phyloP scores from a whole-genome alignment of 2,113 vertebrate genomes.

The Cyprichromis sp. region DNA sequence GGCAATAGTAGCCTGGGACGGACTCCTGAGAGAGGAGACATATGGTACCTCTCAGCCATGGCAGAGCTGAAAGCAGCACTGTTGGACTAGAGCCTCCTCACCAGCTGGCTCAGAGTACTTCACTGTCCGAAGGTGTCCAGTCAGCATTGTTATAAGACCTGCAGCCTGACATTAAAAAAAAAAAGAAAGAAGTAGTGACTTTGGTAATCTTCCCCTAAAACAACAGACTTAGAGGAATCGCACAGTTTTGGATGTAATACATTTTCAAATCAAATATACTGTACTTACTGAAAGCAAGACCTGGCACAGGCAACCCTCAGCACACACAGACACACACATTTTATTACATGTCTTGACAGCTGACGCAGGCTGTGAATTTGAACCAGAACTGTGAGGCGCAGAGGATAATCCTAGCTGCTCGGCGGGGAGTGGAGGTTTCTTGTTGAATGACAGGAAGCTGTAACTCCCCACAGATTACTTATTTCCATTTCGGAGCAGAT shows the following conservation, averaged over 20 bases:
- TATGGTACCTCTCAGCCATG: slow-evolving; percentile 49
- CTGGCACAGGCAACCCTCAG: neutral
- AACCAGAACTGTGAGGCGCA: slow-evolving; percentile 10
- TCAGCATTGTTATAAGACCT: neutral
- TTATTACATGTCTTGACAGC: slow-evolving; percentile 27
- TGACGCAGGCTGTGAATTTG: slow-evolving; percentile 11
- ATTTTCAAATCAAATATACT: neutral
- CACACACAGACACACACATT: neutral
- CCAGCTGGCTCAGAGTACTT: slow-evolving; percentile 34
- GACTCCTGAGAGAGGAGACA: slow-evolving; percentile 39
- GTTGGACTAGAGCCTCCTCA: slow-evolving; percentile 23
- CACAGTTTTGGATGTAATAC: neutral
- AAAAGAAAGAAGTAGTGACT: neutral
- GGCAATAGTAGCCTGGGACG: slow-evolving; percentile 5
- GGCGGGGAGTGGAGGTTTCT: slow-evolving; percentile 24
- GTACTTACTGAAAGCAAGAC: neutral
- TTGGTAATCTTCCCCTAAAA: neutral
- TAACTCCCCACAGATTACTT: slow-evolving; percentile 31
- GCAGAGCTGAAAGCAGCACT: slow-evolving; percentile 15
- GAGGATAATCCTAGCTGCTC: slow-evolving; percentile 46
- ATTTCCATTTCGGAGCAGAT: slow-evolving; percentile 31
- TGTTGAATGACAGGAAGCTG: slow-evolving; percentile 42
- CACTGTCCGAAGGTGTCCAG: neutral
- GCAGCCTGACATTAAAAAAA: neutral
- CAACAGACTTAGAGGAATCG: neutral